phyloP scores from a whole-genome alignment of 2,113 vertebrate species.

The Elephas maximus region DNA sequence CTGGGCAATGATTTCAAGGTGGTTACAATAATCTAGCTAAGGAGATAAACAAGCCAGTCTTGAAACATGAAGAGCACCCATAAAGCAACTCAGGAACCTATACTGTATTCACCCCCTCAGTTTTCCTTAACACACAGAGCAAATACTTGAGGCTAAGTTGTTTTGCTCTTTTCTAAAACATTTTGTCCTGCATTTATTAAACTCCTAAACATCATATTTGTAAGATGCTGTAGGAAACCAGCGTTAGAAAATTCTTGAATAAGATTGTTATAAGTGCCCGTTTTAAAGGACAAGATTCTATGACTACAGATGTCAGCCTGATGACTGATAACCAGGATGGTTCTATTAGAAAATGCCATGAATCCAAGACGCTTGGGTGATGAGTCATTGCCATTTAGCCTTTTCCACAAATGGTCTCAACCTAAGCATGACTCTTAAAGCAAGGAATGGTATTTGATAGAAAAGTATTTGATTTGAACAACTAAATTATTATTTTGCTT shows the following conservation, averaged over 20 bases:
- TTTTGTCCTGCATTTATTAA: background rate
- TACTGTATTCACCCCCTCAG: background rate
- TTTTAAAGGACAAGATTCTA: conserved; percentile 7
- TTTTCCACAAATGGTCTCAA: conserved; percentile 76
- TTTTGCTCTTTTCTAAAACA: background rate
- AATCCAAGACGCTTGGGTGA: conserved; percentile 55
- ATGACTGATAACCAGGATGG: conserved; percentile 1
- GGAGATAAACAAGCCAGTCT: background rate
- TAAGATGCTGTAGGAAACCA: background rate
- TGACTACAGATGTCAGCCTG: background rate
- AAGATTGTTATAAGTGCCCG: background rate
- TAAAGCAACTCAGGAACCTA: background rate
- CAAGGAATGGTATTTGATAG: conserved; percentile 28
- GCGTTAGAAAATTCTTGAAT: conserved; percentile 49
- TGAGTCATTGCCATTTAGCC: conserved; percentile 65
- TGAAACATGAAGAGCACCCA: background rate
- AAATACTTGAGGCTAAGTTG: background rate
- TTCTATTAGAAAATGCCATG: conserved; percentile 66
- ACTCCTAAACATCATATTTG: background rate
- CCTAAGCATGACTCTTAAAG: conserved; percentile 41
- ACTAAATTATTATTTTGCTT: background rate
- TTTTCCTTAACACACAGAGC: background rate
- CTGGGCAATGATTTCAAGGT: background rate
- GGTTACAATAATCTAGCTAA: background rate
- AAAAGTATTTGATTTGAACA: conserved; percentile 43